phyloP scores from a whole-genome alignment of 1,140 invertebrate species.

The Eubasilissa regina region DNA sequence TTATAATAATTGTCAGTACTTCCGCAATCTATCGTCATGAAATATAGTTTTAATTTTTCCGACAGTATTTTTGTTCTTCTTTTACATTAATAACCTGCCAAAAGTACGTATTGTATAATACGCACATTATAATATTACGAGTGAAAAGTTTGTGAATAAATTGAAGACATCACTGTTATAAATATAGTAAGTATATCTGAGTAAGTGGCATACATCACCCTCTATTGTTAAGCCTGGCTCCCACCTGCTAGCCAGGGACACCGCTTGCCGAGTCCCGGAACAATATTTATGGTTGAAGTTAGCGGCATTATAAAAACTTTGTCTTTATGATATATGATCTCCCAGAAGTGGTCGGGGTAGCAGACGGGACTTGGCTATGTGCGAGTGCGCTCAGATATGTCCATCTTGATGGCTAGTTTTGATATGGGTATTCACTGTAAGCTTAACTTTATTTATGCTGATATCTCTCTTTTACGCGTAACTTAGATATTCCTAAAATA shows the following conservation, averaged over 20 bases:
- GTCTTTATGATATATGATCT: constrained; percentile 47
- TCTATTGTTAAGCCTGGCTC: background rate
- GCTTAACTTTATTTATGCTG: background rate
- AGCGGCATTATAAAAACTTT: constrained; percentile 50
- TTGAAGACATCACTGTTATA: background rate
- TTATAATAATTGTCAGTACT: too few species aligned
- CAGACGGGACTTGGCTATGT: constrained; percentile 20
- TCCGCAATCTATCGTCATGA: too few species aligned
- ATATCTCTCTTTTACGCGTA: background rate
- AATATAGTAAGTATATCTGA: constrained; percentile 7
- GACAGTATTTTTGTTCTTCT: background rate
- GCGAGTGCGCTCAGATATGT: constrained; percentile 3
- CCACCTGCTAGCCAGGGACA: constrained; percentile 22
- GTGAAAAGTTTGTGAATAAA: background rate
- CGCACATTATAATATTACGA: too few species aligned
- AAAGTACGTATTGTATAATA: background rate
- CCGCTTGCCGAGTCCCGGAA: background rate
- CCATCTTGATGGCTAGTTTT: background rate
- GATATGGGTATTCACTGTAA: constrained; percentile 5
- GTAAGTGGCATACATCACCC: constrained; percentile 13
- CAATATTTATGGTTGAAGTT: constrained; percentile 49
- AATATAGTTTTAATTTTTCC: too few species aligned
- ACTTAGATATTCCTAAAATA: background rate
- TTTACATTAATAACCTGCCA: background rate
- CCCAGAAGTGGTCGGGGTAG: constrained; percentile 12